A percentile compares a stretch with the other conserved stretches of the same genome.
Evolutionary conservation across 1,140 invertebrate species (phyloP).

Genomic region (Andrena cerasifolii): DNA sequence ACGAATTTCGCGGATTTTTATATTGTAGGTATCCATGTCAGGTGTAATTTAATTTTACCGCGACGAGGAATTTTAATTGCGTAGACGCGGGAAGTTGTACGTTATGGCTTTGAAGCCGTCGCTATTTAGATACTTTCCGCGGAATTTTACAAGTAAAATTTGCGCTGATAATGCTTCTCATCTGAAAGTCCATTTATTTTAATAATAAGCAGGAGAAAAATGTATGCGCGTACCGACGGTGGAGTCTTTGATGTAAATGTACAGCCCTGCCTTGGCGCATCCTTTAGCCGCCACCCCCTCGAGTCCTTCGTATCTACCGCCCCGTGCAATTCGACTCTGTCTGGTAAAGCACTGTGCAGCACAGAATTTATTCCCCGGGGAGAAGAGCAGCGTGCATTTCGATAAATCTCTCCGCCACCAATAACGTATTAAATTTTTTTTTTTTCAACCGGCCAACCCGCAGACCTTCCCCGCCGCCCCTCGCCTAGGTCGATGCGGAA

Average conservation of each 20-base stretch:
- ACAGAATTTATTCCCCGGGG: conserved; percentile 30
- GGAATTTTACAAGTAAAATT: conserved; percentile 40
- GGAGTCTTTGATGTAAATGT: conserved; percentile 40
- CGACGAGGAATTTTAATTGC: not conserved
- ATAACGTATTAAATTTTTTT: conserved; percentile 46
- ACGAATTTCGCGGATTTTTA: not conserved
- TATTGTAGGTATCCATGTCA: not conserved
- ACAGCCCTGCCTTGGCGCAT: conserved; percentile 23
- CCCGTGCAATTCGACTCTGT: conserved; percentile 35
- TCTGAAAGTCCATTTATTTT: conserved; percentile 44
- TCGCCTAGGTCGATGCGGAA: not conserved
- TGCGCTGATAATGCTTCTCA: conserved; percentile 20
- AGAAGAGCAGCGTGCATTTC: conserved; percentile 28
- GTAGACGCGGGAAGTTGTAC: not conserved
- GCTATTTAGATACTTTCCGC: conserved; percentile 4
- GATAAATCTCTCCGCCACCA: conserved; percentile 38
- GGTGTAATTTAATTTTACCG: not conserved
- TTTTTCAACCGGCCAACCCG: not conserved
- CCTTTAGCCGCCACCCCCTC: conserved; percentile 17
- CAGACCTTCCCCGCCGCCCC: too few relatives aligned
- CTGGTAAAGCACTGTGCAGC: conserved; percentile 32
- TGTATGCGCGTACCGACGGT: too few relatives aligned
- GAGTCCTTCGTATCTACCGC: conserved; percentile 27
- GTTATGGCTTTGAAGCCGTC: not conserved
- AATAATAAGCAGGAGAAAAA: conserved; percentile 32